Evolutionary conservation across 64 coral and sea anemone genomes (phyloP), one percentile per base, ranked within the genome.

Genomic region (Trachythela sp.): DNA sequence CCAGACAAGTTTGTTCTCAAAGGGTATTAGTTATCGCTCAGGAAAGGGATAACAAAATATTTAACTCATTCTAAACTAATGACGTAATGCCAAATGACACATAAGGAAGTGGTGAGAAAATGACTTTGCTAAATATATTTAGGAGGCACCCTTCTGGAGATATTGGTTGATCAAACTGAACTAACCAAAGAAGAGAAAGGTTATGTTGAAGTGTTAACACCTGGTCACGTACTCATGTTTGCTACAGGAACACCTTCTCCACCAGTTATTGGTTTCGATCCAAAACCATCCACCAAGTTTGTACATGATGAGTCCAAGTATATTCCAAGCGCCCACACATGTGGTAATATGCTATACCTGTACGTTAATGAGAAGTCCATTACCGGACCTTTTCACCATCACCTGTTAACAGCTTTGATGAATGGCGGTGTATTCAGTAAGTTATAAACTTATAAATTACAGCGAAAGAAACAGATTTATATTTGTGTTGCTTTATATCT

Each of bases 291-390:
- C 33, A 88, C 36, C 11, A 20, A 13, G 17, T 88, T 88, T 88
- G 36, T 88, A 67, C 59, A 88, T 43, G 87, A 88, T 88, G 58
- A 88, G 17, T 71, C 87, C 56, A 88, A 88, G 56, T 88, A 26
- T 70, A 40, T 71, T 45, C 87, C 87, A 40, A 40, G 54, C 70
- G 54, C 56, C 32, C 68, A 59, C 18, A 60, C 87, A 37, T 88
- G 87, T 88, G 38, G 54, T 32, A 88, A 88, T 70, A 70, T 70
- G 59, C 36, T 88, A 27, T 88, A 70, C 40, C 40, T 88, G 33
- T 88, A 40, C 40, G 87, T 88, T 29, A 88, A 88, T 48, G 37
- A 88, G 20, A 59, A 59, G 54, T 6, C 54, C 36, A 38, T 88
- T 42, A 37, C 50, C 8, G 68, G 68, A 70, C 87, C 87, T 40